These are phyloP conservation scores for Nasonia longicornis DNA, from an alignment of 1,140 invertebrate species.

Conservation along the genomic window DNA sequence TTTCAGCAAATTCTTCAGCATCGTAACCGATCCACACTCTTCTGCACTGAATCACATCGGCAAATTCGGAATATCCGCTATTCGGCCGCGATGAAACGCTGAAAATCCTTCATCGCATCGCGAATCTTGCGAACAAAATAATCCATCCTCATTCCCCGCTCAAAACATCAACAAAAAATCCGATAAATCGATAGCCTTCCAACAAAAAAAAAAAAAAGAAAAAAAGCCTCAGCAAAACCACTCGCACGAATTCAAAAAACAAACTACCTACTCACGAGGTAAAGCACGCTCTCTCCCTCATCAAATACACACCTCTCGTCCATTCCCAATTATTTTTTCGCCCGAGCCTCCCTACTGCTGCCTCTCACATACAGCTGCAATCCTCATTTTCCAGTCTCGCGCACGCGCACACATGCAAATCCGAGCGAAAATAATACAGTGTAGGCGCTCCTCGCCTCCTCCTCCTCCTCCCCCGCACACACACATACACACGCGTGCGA, in stretches of 20 bases:
- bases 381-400: constrained; percentile 34
- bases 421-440: constrained; percentile 36
- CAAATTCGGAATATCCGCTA: no score
- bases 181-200: background rate
- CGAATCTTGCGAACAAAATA: background rate
- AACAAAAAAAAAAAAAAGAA: background rate
- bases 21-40: no score
- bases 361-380: background rate
- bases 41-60: no score
- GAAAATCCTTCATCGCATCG: background rate
- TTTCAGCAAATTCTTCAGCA: no score
- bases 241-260: background rate
- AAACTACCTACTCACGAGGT: background rate
- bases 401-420: constrained; percentile 31
- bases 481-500: background rate
- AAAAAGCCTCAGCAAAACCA: background rate
- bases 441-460: background rate
- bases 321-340: constrained; percentile 7
- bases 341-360: background rate
- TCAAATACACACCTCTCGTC: background rate
- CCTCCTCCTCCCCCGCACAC: background rate
- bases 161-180: background rate
- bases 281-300: background rate
- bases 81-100: no score
- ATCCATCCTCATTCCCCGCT: background rate